A percentile compares a stretch with the other conserved stretches of the same genome.
Evolutionary conservation across 1,140 invertebrate genomes (phyloP).

Genomic region (Galleria mellonella): DNA sequence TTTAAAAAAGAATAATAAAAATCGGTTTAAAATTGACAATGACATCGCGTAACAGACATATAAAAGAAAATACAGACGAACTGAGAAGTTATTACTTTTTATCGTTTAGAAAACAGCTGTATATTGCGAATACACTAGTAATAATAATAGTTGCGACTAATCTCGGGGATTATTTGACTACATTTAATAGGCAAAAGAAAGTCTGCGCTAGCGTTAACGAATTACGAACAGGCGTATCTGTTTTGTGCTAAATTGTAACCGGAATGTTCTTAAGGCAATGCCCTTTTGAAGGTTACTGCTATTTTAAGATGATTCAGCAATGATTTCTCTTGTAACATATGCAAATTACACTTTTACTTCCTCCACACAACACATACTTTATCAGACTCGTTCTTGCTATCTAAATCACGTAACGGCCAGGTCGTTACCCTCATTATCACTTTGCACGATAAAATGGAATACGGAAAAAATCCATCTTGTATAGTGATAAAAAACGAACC

Average conservation of each 20-base stretch:
- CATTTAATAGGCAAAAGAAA: slow-evolving; percentile 27
- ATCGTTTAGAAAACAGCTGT: no score
- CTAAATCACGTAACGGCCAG: slow-evolving; percentile 49
- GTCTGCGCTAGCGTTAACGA: slow-evolving; percentile 17
- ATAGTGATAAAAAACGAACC: slow-evolving; percentile 38
- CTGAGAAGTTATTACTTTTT: no score
- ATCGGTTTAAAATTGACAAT: no score
- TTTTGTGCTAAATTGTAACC: slow-evolving; percentile 13
- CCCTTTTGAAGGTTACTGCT: slow-evolving; percentile 15
- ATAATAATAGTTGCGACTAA: no score
- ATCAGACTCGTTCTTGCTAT: slow-evolving; percentile 15
- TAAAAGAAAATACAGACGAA: no score
- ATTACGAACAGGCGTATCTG: slow-evolving; percentile 14
- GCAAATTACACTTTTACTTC: slow-evolving; percentile 8
- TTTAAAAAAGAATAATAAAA: no score
- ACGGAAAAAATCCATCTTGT: slow-evolving; percentile 61
- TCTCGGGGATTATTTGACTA: slow-evolving; percentile 35
- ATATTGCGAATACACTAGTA: no score
- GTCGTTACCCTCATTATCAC: slow-evolving; percentile 60
- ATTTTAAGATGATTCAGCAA: slow-evolving; percentile 2
- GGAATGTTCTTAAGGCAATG: slow-evolving; percentile 11
- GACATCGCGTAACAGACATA: no score
- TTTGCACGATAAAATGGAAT: slow-evolving; percentile 51
- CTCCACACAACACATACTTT: slow-evolving; percentile 1
- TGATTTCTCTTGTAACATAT: slow-evolving; percentile 1